Base-by-base conservation (phyloP, 2,888 invertebrate genomes). In the Philonicus albiceps region DNA sequence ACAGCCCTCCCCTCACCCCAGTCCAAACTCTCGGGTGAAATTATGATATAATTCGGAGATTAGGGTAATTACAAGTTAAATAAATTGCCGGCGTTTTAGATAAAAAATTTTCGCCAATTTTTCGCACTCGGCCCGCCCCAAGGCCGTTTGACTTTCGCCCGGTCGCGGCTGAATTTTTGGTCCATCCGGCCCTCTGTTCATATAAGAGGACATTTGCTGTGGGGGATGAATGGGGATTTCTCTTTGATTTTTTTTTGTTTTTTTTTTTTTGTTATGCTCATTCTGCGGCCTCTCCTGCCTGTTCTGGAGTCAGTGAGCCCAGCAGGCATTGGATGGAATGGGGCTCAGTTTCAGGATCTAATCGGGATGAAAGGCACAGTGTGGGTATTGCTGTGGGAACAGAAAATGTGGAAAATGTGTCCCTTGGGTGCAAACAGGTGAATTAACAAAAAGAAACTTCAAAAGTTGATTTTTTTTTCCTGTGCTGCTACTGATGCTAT, bases 1-100 rank as follows among this genome's bases (percentile, higher is more conserved):
- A 27, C 43, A 37, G 37, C 11, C 37, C 8, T 2, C 13, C 53
- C 1, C 49, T 13, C 40, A 31, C 16, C 64, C 40, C 30, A 49
- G 30, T 37, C 73, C 40, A 40, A 53, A 53, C 30, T 78, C 7
- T 75, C 53, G 76, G n/a, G 43, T 64, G 78, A 87, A 86, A 87
- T 87, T 86, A 86, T 87, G 87, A 87, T 87, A 86, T 87, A 86
- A 87, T 87, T 87, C 40, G 73, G 81, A 87, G 87, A 87, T 87
- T 87, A 87, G 84, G 86, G 87, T 87, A 87, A 87, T 87, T 87
- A 87, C 87, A 87, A 86, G 86, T 87, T 86, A 86, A 87, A 87
- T 87, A 87, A 87, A 87, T 87, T 87, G 87, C 84, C 31, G 75
- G 6, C 87, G 64, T 87, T 87, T 86, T 83, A 87, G 87, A 87